Base-by-base conservation (phyloP, 2,888 invertebrate species). In the Cephus pygmeus region DNA sequence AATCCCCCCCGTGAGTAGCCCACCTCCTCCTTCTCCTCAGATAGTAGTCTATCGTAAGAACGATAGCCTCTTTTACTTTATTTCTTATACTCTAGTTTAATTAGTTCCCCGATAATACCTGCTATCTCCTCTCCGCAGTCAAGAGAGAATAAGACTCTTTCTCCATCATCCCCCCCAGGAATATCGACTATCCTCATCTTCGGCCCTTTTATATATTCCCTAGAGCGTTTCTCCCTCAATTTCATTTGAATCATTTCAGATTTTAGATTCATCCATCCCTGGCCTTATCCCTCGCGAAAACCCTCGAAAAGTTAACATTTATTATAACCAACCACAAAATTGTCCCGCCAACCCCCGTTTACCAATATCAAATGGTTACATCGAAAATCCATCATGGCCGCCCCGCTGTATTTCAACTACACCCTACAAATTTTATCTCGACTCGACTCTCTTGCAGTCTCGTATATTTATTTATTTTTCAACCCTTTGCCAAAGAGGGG, bases 1-100 rank as follows among this genome's bases (percentile, higher is more conserved):
- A 79, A 79, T 80, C 80, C 80, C n/a, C 34, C 69, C 71, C 40
- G 69, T 11, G 35, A 35, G 35, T 35, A 35, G 11, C 35, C 35
- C 35, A 35, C 56, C 78, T 69, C 73, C 69, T 76, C 34, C 30
- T 56, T 36, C 81, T 77, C 78, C 76, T 78, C 79, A 75, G 77
- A 80, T 79, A 77, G 81, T 79, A 83, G 84, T 84, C 85, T 82
- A 87, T 85, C 85, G 83, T 80, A 83, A 85, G 85, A 87, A 87
- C 88, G 87, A 88, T 87, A 87, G 87, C 86, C 84, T 81, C 86
- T 85, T 88, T 88, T 86, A 88, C 89, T 90, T 89, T 87, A 89
- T 88, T 90, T 89, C 89, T 89, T 88, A 88, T 87, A 87, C 86
- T 85, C 85, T 84, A 87, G 88, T 90, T 90, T 90, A 90, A 90